Evolutionary conservation across 2,888 invertebrate species (phyloP).

Genomic region (Trisateles emortualis): DNA sequence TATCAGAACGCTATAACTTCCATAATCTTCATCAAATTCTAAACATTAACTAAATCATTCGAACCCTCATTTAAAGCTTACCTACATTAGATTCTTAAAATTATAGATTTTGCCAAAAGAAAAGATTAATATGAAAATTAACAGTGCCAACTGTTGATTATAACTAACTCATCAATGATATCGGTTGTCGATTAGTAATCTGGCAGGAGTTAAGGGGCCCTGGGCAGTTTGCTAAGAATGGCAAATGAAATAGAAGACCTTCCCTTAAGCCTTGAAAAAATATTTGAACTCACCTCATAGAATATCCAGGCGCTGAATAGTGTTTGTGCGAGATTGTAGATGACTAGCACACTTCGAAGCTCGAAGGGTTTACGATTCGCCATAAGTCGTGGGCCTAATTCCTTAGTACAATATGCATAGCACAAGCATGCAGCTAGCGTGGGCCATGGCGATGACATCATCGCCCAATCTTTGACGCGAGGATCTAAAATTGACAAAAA

Average conservation of each 20-base stretch:
- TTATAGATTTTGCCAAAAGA: conserved; percentile 20
- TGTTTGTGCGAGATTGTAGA: conserved; percentile 96
- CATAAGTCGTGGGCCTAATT: conserved; percentile 95
- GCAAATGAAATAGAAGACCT: neutral
- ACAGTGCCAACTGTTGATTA: too few species aligned
- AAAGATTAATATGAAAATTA: too few species aligned
- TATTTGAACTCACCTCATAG: conserved; percentile 92
- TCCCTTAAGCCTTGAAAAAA: neutral
- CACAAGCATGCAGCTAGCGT: conserved; percentile 93
- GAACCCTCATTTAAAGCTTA: too few species aligned
- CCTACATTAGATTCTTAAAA: too few species aligned
- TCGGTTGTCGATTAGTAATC: too few species aligned
- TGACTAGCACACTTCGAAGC: conserved; percentile 91
- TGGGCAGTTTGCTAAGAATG: too few species aligned
- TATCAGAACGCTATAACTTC: too few species aligned
- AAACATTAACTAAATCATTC: too few species aligned
- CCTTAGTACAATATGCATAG: conserved; percentile 94
- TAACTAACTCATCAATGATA: too few species aligned
- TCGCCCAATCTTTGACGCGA: conserved; percentile 94
- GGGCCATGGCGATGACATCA: conserved; percentile 96
- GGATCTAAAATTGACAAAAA: conserved; percentile 89
- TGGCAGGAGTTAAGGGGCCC: too few species aligned
- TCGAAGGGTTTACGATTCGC: conserved; percentile 95
- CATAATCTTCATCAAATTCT: too few species aligned
- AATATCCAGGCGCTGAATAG: conserved; percentile 96